Conservation (phyloP, 1,140 invertebrate genomes). For the Paracyclopina nana region DNA sequence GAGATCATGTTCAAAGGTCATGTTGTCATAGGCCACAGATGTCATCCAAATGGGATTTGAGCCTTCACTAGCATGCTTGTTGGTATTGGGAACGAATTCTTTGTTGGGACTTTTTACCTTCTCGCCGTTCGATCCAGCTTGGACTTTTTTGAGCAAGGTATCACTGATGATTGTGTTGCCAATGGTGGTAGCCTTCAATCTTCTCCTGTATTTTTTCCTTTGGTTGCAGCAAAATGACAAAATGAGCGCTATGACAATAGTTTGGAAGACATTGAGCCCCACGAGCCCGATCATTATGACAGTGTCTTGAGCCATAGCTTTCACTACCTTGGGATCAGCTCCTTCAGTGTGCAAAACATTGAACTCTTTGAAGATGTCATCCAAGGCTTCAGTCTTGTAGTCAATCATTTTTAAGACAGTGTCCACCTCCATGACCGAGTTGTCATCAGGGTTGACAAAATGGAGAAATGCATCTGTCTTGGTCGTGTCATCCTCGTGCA, state of each 20-base stretch:
- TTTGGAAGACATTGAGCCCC: constrained; percentile 52
- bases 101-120: not conserved
- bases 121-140: not conserved
- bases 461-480: constrained; percentile 84
- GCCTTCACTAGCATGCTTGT: constrained; percentile 76
- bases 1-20: constrained; percentile 75
- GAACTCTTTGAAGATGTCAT: constrained; percentile 57
- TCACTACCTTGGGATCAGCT: constrained; percentile 6
- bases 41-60: constrained; percentile 89
- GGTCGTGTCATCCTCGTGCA: constrained; percentile 82
- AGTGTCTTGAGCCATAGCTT: constrained; percentile 26
- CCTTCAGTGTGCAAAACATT: constrained; percentile 25
- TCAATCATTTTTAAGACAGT: constrained; percentile 66
- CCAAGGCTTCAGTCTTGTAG: constrained; percentile 68
- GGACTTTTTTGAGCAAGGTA: not conserved
- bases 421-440: constrained; percentile 69
- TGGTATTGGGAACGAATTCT: constrained; percentile 59
- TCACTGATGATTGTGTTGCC: not conserved
- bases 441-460: constrained; percentile 65
- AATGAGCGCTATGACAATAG: constrained; percentile 50
- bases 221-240: constrained; percentile 59
- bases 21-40: constrained; percentile 58
- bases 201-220: constrained; percentile 53
- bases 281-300: constrained; percentile 47
- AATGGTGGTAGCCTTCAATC: constrained; percentile 68